A percentile compares a stretch with the other conserved stretches of the same genome.
These are phyloP conservation scores for Eubasilissa splendida DNA, from an alignment of 2,888 invertebrate species.

Conservation along the genomic window DNA sequence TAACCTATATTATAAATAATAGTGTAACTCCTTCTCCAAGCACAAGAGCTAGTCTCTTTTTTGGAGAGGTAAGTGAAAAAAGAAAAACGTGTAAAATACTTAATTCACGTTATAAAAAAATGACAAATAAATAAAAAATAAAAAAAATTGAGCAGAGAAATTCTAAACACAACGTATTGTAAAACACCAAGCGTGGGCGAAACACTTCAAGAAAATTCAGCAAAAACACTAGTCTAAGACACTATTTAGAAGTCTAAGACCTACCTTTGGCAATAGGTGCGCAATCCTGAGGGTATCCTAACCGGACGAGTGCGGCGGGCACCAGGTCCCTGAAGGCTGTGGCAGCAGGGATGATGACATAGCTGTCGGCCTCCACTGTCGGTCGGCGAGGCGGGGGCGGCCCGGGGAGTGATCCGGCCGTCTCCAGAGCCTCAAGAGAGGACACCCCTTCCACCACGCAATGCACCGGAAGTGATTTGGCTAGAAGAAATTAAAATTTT, in stretches of 20 bases:
- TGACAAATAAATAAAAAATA: too few species aligned
- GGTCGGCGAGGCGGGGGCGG: constrained; percentile 73
- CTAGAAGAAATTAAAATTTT: constrained; percentile 66
- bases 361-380: constrained; percentile 92
- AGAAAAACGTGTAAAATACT: too few species aligned
- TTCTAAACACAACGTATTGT: too few species aligned
- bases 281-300: constrained; percentile 91
- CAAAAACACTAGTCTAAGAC: too few species aligned
- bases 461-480: constrained; percentile 92
- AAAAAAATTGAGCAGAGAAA: too few species aligned
- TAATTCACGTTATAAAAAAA: too few species aligned
- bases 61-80: too few species aligned
- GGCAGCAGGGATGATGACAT: constrained; percentile 93
- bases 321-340: constrained; percentile 95
- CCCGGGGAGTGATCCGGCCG: constrained; percentile 65
- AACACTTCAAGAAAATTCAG: too few species aligned
- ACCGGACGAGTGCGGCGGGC: constrained; percentile 89
- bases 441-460: constrained; percentile 94
- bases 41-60: too few species aligned
- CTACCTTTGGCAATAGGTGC: constrained; percentile 87
- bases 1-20: too few species aligned
- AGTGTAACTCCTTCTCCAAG: too few species aligned
- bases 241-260: background rate
- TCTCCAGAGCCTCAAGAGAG: constrained; percentile 73
- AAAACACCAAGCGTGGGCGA: too few species aligned